These are phyloP conservation scores for Lymantria monacha DNA, from an alignment of 2,888 invertebrate species.

Conservation along the genomic window DNA sequence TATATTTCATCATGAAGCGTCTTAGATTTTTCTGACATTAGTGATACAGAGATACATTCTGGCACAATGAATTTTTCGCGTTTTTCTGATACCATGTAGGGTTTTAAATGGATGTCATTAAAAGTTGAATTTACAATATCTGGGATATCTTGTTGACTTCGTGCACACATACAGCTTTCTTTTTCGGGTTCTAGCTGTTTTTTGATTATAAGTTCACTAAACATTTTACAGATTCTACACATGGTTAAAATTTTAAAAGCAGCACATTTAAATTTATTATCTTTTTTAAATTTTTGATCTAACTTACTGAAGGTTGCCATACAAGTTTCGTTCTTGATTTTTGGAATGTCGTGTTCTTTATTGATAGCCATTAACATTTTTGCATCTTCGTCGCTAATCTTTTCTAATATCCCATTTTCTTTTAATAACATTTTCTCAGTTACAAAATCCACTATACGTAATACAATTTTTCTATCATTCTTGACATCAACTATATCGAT, in stretches of 20 bases:
- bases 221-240: constrained; percentile 59
- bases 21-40: constrained; percentile 56
- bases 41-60: constrained; percentile 63
- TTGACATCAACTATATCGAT: constrained; percentile 71
- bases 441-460: constrained; percentile 79
- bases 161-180: constrained; percentile 26
- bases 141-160: constrained; percentile 59
- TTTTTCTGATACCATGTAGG: constrained; percentile 45
- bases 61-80: constrained; percentile 64
- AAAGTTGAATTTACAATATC: constrained; percentile 76
- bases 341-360: constrained; percentile 27
- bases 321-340: constrained; percentile 27
- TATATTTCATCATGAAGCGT: constrained; percentile 18
- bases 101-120: constrained; percentile 47
- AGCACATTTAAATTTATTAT: constrained; percentile 49
- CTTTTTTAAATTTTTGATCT: constrained; percentile 7
- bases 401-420: constrained; percentile 76
- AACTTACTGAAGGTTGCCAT: constrained; percentile 14
- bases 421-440: constrained; percentile 80
- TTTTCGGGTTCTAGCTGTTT: constrained; percentile 27
- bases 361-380: constrained; percentile 61
- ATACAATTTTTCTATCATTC: constrained; percentile 72
- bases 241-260: constrained; percentile 57
- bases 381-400: constrained; percentile 71
- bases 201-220: constrained; percentile 40